phyloP scores from a whole-genome alignment of 2,113 vertebrate genomes.

The Lycocorax pyrrhopterus region DNA sequence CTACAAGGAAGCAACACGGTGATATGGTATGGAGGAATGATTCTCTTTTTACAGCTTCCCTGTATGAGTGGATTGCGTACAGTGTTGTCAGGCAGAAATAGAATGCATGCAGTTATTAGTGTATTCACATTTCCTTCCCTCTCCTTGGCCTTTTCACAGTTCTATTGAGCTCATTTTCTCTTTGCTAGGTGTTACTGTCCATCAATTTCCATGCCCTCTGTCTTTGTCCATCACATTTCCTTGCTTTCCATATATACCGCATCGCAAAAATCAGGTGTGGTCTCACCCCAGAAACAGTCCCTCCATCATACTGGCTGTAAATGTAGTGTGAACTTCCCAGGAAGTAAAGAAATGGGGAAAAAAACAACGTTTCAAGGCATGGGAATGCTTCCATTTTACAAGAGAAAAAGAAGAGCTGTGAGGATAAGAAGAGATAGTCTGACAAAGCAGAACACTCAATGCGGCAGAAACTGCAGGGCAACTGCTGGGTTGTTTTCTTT shows the following conservation, averaged over 20 bases:
- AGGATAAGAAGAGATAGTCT: neutral
- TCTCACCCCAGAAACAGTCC: neutral
- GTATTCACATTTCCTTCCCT: neutral
- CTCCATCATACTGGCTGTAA: neutral
- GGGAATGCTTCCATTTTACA: neutral
- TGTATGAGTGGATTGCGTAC: fast-evolving
- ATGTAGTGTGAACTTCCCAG: neutral
- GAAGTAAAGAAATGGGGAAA: neutral
- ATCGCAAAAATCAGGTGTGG: neutral
- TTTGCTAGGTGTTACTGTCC: neutral
- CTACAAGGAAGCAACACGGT: neutral
- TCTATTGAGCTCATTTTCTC: neutral
- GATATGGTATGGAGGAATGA: neutral
- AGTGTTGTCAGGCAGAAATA: neutral
- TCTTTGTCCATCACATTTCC: neutral
- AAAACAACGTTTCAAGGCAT: neutral
- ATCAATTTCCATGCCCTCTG: neutral
- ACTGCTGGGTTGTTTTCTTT: neutral
- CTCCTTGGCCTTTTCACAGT: neutral
- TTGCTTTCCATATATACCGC: neutral
- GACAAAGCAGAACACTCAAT: neutral
- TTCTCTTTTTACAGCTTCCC: neutral
- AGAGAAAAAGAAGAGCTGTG: neutral
- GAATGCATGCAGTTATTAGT: neutral
- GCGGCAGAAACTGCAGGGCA: neutral